Evolutionary conservation across 2,113 vertebrate genomes (phyloP).

Genomic region (Dipodomys stephensi): DNA sequence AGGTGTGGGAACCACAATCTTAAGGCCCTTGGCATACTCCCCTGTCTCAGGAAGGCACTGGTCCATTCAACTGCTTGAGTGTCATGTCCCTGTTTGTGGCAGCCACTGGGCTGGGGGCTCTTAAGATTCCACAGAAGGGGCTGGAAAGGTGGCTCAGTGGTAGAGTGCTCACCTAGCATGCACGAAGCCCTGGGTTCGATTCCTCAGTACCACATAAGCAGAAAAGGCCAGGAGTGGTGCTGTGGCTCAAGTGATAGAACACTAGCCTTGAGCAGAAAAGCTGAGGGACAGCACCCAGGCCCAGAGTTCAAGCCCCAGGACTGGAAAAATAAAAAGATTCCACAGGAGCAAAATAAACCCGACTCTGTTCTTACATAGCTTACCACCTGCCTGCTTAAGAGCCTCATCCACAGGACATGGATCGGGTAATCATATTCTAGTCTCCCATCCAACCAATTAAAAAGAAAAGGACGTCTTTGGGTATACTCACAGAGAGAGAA

Average conservation of each 20-base stretch:
- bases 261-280: too few relatives aligned
- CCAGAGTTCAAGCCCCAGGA: too few relatives aligned
- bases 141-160: too few relatives aligned
- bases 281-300: too few relatives aligned
- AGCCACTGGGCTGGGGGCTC: background rate
- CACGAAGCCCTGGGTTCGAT: too few relatives aligned
- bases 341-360: background rate
- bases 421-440: background rate
- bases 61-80: background rate
- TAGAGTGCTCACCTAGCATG: too few relatives aligned
- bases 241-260: too few relatives aligned
- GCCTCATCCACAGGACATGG: background rate
- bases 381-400: background rate
- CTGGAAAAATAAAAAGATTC: background rate
- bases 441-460: constrained; percentile 2
- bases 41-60: background rate
- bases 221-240: too few relatives aligned
- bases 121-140: background rate
- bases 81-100: background rate
- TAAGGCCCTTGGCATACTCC: background rate
- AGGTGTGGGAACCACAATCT: background rate
- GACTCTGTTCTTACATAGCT: background rate
- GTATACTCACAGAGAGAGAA: constrained; percentile 30
- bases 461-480: background rate
- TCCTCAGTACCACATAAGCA: too few relatives aligned